Evolutionary conservation across 1,140 invertebrate genomes (phyloP).

Genomic region (Drosophila kurseongensis): DNA sequence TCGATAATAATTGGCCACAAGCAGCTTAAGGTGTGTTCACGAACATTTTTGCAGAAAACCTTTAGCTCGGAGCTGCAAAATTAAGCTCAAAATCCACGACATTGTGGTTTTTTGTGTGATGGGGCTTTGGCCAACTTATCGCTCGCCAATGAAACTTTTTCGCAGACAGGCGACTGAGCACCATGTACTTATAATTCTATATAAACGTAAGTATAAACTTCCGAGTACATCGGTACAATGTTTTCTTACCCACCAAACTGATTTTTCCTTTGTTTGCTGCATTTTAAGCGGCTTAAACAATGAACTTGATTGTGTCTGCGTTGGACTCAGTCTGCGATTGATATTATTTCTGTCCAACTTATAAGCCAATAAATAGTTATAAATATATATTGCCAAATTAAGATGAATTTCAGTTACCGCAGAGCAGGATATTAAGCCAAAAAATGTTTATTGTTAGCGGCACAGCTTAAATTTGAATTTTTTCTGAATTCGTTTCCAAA

Average conservation of each 20-base stretch:
- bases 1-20: conserved; percentile 57
- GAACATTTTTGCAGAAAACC: background rate
- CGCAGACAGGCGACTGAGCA: background rate
- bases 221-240: background rate
- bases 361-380: conserved; percentile 40
- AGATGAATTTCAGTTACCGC: background rate
- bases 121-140: conserved; percentile 14
- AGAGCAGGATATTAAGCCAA: background rate
- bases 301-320: conserved; percentile 9
- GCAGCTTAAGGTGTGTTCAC: conserved; percentile 26
- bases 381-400: background rate
- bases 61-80: conserved; percentile 4
- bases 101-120: conserved; percentile 4
- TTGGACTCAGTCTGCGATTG: conserved; percentile 18
- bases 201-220: background rate
- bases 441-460: too few species aligned
- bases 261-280: conserved; percentile 13
- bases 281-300: conserved; percentile 36
- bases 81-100: conserved; percentile 11
- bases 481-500: too few species aligned
- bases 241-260: conserved; percentile 1
- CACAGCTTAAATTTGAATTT: too few species aligned
- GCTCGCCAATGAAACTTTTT: conserved; percentile 2
- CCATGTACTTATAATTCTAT: conserved; percentile 1
- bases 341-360: conserved; percentile 16